Evolutionary conservation across 2,113 vertebrate genomes (phyloP).

Genomic region (Chamaetylas fuelleborni): DNA sequence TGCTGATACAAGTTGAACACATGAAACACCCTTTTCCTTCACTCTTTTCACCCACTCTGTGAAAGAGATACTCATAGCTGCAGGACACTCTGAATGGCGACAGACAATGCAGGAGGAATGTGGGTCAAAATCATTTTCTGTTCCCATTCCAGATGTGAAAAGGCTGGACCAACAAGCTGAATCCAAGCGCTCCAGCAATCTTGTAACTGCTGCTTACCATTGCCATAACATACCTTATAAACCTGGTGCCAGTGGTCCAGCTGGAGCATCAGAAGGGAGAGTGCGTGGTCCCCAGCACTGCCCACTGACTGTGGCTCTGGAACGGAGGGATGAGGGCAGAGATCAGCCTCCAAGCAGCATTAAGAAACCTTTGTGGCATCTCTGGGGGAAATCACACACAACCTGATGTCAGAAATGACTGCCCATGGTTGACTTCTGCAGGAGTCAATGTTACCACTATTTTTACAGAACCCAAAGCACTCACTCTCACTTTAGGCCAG

Average conservation of each 20-base stretch:
- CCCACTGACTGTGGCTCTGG: background rate
- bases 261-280: background rate
- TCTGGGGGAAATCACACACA: background rate
- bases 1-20: background rate
- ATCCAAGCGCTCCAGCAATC: background rate
- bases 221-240: background rate
- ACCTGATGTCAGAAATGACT: background rate
- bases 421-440: background rate
- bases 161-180: background rate
- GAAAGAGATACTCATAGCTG: background rate
- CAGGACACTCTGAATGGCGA: background rate
- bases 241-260: background rate
- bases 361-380: background rate
- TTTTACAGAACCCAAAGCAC: background rate
- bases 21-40: background rate
- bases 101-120: background rate
- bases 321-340: background rate
- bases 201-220: background rate
- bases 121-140: background rate
- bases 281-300: background rate
- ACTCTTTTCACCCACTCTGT: background rate
- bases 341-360: background rate
- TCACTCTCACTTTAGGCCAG: background rate
- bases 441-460: background rate
- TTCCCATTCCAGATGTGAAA: background rate